Conservation (phyloP, 2,888 invertebrate genomes). For the Cataglyphis livida region DNA sequence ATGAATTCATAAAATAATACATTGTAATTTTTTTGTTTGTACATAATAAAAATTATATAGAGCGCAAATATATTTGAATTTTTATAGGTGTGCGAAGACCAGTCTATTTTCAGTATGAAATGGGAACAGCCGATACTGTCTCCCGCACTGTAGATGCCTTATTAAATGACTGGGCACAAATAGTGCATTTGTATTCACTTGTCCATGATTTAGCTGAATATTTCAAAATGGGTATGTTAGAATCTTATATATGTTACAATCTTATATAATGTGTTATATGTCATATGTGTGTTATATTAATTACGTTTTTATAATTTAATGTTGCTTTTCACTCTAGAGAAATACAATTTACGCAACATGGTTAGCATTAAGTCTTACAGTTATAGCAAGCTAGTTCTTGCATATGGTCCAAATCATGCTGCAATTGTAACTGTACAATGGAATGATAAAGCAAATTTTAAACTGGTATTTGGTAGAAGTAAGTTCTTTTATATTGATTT, state of each 20-base stretch:
- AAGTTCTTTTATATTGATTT: conserved; percentile 63
- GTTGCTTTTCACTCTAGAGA: conserved; percentile 85
- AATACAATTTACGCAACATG: conserved; percentile 89
- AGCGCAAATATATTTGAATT: neutral
- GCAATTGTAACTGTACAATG: conserved; percentile 94
- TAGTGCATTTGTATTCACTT: conserved; percentile 95
- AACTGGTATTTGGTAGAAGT: conserved; percentile 88
- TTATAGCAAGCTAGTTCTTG: conserved; percentile 95
- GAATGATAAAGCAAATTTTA: conserved; percentile 91
- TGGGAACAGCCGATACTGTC: conserved; percentile 93
- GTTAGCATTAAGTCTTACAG: conserved; percentile 96
- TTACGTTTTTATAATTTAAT: neutral
- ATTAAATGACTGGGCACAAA: conserved; percentile 96
- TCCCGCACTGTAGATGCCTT: conserved; percentile 94
- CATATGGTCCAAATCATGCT: conserved; percentile 95
- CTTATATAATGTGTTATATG: neutral
- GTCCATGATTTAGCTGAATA: conserved; percentile 94
- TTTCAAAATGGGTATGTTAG: conserved; percentile 89
- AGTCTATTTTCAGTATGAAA: conserved; percentile 96
- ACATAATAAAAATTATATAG: neutral
- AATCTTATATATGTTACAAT: neutral
- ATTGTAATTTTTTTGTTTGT: neutral
- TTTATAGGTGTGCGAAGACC: conserved; percentile 92
- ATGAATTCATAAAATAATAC: conserved; percentile 11
- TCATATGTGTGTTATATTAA: neutral